These are phyloP conservation scores for Lithophane semibrunnea DNA, from an alignment of 2,888 invertebrate genomes.

Conservation along the genomic window DNA sequence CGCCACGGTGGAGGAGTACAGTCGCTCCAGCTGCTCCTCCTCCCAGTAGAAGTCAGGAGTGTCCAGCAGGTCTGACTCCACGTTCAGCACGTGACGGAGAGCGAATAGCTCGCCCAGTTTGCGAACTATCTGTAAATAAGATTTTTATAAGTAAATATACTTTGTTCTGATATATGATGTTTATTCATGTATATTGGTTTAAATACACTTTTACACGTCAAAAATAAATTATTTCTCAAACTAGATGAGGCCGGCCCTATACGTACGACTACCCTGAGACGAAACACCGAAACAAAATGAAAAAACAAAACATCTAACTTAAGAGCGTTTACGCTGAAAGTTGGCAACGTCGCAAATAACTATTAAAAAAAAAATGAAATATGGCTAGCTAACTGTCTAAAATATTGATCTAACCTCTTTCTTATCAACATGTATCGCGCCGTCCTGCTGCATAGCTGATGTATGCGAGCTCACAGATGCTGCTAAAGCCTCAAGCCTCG, in stretches of 20 bases:
- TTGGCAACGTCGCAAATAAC: too few species aligned
- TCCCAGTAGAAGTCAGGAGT: constrained; percentile 99
- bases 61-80: constrained; percentile 98
- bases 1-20: constrained; percentile 95
- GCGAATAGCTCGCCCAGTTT: constrained; percentile 95
- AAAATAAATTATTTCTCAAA: too few species aligned
- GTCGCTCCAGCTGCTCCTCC: constrained; percentile 95
- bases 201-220: too few species aligned
- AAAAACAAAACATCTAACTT: too few species aligned
- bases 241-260: too few species aligned
- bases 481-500: constrained; percentile 95
- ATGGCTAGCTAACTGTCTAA: too few species aligned
- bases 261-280: too few species aligned
- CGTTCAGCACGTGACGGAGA: constrained; percentile 96
- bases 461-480: constrained; percentile 95
- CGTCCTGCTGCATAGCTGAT: constrained; percentile 94
- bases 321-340: too few species aligned
- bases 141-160: neutral
- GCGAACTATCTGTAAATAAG: constrained; percentile 78
- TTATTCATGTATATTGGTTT: too few species aligned
- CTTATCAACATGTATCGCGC: constrained; percentile 92
- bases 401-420: too few species aligned
- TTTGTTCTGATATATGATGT: neutral
- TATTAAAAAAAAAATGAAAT: too few species aligned
- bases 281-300: too few species aligned